Base-by-base conservation (phyloP, 2,113 vertebrate species). In the Zingel zingel region DNA sequence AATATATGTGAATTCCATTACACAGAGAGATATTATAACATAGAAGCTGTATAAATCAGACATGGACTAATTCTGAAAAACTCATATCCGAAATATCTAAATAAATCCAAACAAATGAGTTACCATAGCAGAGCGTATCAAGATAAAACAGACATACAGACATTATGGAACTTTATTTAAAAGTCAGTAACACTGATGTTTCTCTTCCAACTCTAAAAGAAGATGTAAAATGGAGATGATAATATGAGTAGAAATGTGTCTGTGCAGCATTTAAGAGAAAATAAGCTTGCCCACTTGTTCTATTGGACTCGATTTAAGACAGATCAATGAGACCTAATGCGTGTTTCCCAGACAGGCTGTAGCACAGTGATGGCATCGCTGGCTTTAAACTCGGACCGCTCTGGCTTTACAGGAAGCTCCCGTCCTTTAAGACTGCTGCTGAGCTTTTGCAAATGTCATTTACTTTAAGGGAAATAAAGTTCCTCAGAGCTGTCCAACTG, bases 311-410 rank as follows among this genome's bases (percentile, higher is more conserved):
- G 30, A 54, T 57, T 80, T 19, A 66, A 77, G 57, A 53, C 81
- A 66, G 80, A 92, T 92, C 86, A 77, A 91, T 92, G 78, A 77
- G 39, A 19, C 58, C 62, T 90, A 82, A 90, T 88, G 86, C 63
- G 83, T 65, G 82, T 78, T 76, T 78, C 75, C 79, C 81, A 70
- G 79, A 77, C 70, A 53, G 67, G 53, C 72, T 68, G 59, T 62
- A 67, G 64, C 36, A 56, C 51, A 13, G 33, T 30, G 53, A 82
- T 64, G 73, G 82, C 74, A 74, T 81, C 15, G 18, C 53, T 45
- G 56, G 25, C 67, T 88, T 78, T 84, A 27, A 83, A 80, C 79
- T 64, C n/a, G 1, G 0, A 51, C 53, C 47, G 19, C 73, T 68
- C 77, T 16, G 61, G 50, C 74, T 82, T 73, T 30, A 57, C 47